These are phyloP conservation scores for Heliconius nattereri DNA, from an alignment of 1,140 invertebrate species.

Conservation along the genomic window DNA sequence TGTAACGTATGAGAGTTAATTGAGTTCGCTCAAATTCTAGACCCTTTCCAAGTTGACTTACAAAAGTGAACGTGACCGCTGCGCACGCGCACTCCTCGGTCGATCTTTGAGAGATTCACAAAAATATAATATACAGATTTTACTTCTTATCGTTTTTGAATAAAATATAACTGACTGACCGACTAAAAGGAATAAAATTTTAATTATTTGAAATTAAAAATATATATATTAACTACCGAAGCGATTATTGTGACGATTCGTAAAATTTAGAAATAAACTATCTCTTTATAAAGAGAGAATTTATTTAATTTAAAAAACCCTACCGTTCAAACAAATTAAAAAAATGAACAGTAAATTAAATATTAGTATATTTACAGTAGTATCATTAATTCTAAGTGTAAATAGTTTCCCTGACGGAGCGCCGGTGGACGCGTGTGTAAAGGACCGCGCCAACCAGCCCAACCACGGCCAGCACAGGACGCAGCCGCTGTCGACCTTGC, in stretches of 20 bases:
- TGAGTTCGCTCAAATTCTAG: conserved; percentile 63
- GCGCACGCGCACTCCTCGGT: conserved; percentile 56
- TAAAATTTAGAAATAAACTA: too few relatives aligned
- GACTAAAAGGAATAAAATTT: too few relatives aligned
- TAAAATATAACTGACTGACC: too few relatives aligned
- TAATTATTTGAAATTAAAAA: too few relatives aligned
- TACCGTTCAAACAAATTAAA: background rate
- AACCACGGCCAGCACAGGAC: conserved; percentile 86
- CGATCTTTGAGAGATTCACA: conserved; percentile 50
- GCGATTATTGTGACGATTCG: too few relatives aligned
- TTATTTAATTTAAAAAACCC: too few relatives aligned
- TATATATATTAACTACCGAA: too few relatives aligned
- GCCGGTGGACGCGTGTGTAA: conserved; percentile 89
- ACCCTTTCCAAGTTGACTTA: conserved; percentile 72
- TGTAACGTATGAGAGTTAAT: conserved; percentile 46
- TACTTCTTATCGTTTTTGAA: too few relatives aligned
- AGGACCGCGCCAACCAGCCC: conserved; percentile 86
- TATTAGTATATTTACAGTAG: conserved; percentile 55
- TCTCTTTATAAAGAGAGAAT: too few relatives aligned
- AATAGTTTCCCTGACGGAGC: conserved; percentile 87
- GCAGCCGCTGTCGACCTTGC: conserved; percentile 83
- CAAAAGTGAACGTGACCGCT: conserved; percentile 66
- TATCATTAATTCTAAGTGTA: conserved; percentile 48
- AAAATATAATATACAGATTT: conserved; percentile 13
- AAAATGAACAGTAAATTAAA: conserved; percentile 16